Conservation (phyloP, 2,888 invertebrate genomes). For the Acronicta alni region DNA sequence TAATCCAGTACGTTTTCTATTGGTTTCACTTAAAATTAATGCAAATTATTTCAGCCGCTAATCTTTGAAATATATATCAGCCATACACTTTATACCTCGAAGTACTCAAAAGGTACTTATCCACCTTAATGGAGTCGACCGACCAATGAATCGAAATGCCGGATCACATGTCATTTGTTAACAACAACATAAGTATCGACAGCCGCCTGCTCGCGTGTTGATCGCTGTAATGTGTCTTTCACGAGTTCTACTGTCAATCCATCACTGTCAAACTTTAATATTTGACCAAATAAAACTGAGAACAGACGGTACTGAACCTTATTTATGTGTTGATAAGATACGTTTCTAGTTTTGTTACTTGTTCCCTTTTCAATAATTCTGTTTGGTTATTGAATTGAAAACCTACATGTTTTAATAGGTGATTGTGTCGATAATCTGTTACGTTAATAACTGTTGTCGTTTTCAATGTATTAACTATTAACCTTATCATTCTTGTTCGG, state of each 20-base stretch:
- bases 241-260: constrained; percentile 59
- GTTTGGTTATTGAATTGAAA: constrained; percentile 7
- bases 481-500: constrained; percentile 1
- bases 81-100: background rate
- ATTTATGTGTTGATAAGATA: background rate
- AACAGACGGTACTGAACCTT: constrained; percentile 13
- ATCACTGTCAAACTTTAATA: constrained; percentile 71
- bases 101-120: constrained; percentile 4
- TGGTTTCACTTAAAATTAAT: too few species aligned
- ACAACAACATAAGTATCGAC: constrained; percentile 49
- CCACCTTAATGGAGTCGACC: constrained; percentile 2
- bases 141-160: constrained; percentile 31
- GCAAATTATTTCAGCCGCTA: background rate
- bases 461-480: constrained; percentile 18
- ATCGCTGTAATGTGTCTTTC: constrained; percentile 61
- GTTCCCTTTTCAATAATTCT: constrained; percentile 3
- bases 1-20: too few species aligned
- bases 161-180: constrained; percentile 49
- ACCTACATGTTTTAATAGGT: constrained; percentile 23
- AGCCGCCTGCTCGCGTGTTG: constrained; percentile 48
- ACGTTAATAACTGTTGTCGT: constrained; percentile 12
- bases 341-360: constrained; percentile 11
- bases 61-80: background rate
- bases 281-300: constrained; percentile 49
- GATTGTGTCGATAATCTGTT: constrained; percentile 37